phyloP scores from a whole-genome alignment of 2,888 invertebrate species.

The Epinotia demarniana region DNA sequence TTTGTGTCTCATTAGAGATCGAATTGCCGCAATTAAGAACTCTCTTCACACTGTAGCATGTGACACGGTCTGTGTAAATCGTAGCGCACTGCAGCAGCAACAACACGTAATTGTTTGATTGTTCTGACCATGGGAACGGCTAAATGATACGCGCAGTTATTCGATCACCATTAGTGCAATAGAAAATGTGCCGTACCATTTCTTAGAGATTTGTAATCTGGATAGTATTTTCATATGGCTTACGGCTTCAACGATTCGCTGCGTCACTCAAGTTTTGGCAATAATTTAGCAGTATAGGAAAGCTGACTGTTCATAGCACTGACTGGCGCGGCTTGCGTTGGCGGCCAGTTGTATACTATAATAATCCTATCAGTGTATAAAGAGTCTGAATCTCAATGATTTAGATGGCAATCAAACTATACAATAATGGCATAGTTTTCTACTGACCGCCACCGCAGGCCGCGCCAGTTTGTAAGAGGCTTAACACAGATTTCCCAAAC shows the following conservation, averaged over 20 bases:
- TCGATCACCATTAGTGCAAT: slow-evolving; percentile 23
- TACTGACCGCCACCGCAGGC: too few relatives aligned
- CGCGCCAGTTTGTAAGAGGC: too few relatives aligned
- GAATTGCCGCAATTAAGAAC: neutral
- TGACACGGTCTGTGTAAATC: slow-evolving; percentile 25
- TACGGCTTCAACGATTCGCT: neutral
- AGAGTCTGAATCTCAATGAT: too few relatives aligned
- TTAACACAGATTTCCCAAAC: too few relatives aligned
- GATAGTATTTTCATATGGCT: neutral
- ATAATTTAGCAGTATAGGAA: neutral
- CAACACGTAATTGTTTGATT: slow-evolving; percentile 63
- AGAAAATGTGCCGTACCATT: slow-evolving; percentile 20
- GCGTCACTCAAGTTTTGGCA: neutral
- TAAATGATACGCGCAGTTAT: slow-evolving; percentile 38
- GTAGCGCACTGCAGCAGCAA: slow-evolving; percentile 22
- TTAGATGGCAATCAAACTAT: too few relatives aligned
- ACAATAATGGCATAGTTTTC: too few relatives aligned
- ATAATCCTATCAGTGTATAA: too few relatives aligned
- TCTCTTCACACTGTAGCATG: neutral
- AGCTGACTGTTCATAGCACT: neutral
- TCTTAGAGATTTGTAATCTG: slow-evolving; percentile 9
- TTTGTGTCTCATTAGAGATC: neutral
- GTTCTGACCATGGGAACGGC: slow-evolving; percentile 62
- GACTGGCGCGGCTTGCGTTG: too few relatives aligned
- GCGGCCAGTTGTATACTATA: too few relatives aligned